Evolutionary conservation across 2,113 vertebrate species (phyloP), one percentile per base, ranked within the genome.

Genomic region (Raja brachyura): DNA sequence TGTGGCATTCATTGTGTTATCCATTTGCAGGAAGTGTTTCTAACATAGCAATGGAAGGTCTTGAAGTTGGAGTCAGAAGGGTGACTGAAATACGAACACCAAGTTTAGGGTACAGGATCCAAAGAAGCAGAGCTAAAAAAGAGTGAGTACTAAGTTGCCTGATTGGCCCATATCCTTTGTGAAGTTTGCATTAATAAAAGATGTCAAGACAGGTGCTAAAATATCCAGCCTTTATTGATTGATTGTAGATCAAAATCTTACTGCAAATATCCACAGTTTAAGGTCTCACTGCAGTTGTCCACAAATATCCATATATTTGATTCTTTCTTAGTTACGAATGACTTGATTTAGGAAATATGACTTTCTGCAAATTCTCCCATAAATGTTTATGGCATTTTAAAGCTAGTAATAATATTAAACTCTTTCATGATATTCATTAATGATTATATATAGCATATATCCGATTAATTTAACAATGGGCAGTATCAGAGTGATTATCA

Each of bases 11-110:
- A 16, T 88, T 63, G 28, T 31, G 13, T 61, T 63, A 14, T 63
- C 59, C 83, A 63, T 88, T 88, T 88, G 28, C 83, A 88, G 83
- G 11, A 66, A 88, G n/a, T 18, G 28, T 88, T 88, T 28, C 28
- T 31, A 59, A 88, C 5, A 18, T 31, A 14, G n/a, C 83, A 88
- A 1, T 63, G 28, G n/a, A 48, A 92, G 70, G 70, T 68, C 13
- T n/a, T 88, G 90, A 70, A 92, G 68, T 9, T 25, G 6, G 20
- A 73, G 70, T 31, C 48, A 22, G 20, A 92, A 25, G 10, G 48
- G 61, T 6, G 4, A 4, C 68, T 70, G 31, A 73, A 74, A 39
- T 92, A 73, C 66, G 22, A 5, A 63, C 54, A 54, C 20, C 90
- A 39, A 48, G 63, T 90, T 22, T 18, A 48, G 88, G 70, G 31